phyloP scores from a whole-genome alignment of 1,140 invertebrate species.

The Camponotus vicinus region DNA sequence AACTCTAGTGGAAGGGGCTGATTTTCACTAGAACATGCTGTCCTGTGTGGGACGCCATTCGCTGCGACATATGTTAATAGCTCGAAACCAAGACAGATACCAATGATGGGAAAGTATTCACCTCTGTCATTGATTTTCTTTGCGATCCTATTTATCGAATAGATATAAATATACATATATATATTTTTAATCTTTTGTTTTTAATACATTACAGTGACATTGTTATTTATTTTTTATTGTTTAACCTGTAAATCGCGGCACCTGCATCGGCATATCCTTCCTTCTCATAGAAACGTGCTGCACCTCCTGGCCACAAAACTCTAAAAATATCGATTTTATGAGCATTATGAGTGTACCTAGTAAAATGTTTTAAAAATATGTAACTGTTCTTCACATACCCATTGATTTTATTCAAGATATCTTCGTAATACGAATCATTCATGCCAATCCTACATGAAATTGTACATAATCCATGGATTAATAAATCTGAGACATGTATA shows the following conservation, averaged over 20 bases:
- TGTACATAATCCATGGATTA: background rate
- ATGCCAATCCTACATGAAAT: slow-evolving; percentile 88
- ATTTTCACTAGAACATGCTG: slow-evolving; percentile 87
- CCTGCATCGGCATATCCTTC: slow-evolving; percentile 92
- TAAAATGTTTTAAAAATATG: slow-evolving; percentile 41
- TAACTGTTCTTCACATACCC: slow-evolving; percentile 86
- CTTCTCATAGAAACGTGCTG: slow-evolving; percentile 88
- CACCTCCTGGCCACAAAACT: slow-evolving; percentile 92
- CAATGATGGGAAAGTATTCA: slow-evolving; percentile 94
- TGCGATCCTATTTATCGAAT: slow-evolving; percentile 87
- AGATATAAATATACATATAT: background rate
- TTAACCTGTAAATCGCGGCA: slow-evolving; percentile 87
- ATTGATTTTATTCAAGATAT: slow-evolving; percentile 89
- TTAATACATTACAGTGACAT: background rate
- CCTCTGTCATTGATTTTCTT: slow-evolving; percentile 89
- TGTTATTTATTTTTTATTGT: slow-evolving; percentile 15
- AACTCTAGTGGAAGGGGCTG: slow-evolving; percentile 90
- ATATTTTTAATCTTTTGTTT: background rate
- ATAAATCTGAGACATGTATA: background rate
- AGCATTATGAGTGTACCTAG: background rate
- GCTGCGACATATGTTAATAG: slow-evolving; percentile 90
- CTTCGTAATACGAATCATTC: slow-evolving; percentile 88
- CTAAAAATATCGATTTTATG: slow-evolving; percentile 81
- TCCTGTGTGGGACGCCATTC: slow-evolving; percentile 87
- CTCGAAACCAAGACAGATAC: slow-evolving; percentile 96